Percentiles rank a stretch among this genome's conserved stretches.
phyloP scores from a whole-genome alignment of 2,113 vertebrate species.

The Lasiurus borealis region DNA sequence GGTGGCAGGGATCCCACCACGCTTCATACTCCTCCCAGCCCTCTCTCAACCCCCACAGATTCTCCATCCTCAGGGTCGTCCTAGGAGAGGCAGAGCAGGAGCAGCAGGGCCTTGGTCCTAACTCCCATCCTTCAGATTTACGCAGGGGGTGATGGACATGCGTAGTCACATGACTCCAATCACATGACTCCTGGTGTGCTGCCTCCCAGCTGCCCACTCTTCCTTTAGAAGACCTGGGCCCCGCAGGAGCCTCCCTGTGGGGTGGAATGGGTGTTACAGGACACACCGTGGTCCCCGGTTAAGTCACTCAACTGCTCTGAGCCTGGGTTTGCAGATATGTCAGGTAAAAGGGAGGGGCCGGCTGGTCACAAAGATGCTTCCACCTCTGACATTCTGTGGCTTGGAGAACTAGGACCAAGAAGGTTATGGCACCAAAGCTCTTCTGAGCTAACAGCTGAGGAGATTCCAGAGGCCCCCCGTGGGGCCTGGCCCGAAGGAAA shows the following conservation, averaged over 20 bases:
- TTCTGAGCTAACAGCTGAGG: not conserved
- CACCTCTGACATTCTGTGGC: not conserved
- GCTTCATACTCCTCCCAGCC: not conserved
- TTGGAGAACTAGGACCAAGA: not conserved
- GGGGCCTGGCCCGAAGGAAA: not conserved
- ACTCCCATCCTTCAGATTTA: not conserved
- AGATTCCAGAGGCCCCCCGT: not conserved
- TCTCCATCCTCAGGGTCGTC: accelerated
- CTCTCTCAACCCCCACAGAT: not conserved
- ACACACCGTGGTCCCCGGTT: not conserved
- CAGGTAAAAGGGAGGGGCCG: not conserved
- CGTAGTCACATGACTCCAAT: not conserved
- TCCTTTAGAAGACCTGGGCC: not conserved
- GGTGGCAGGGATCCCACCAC: not conserved
- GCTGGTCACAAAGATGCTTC: not conserved
- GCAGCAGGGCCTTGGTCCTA: accelerated
- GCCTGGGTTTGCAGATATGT: not conserved
- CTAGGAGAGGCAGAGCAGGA: not conserved
- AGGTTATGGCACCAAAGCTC: not conserved
- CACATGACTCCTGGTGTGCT: not conserved
- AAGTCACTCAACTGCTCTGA: not conserved
- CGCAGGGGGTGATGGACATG: accelerated
- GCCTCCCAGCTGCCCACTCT: not conserved
- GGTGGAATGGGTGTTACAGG: not conserved
- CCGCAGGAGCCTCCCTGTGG: not conserved